Base-by-base conservation (phyloP, 2,888 invertebrate genomes). In the Microdon myrmicae region DNA sequence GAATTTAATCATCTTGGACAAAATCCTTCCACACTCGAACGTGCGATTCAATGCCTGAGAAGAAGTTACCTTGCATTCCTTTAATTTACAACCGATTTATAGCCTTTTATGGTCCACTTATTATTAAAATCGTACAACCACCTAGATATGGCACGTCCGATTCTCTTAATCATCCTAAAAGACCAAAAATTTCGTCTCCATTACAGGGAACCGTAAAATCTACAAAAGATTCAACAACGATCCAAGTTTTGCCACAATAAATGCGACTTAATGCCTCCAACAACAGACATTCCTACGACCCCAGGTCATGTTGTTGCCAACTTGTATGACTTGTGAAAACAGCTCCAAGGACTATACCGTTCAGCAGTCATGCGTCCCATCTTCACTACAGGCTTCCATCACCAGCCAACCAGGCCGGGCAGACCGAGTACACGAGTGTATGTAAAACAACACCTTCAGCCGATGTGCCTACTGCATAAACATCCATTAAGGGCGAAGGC, bases 401-500 rank as follows among this genome's bases (percentile, higher is more conserved):
- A 43, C 32, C 47, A 22, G 41, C 41, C 41, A 64, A 26, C 16
- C 47, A 51, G 10, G 19, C n/a, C n/a, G n/a, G n/a, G n/a, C n/a
- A n/a, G 16, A 12, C 32, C 25, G 37, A 39, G 25, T 49, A 20
- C 20, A 26, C 20, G 47, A 35, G 41, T 56, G 39, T 64, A 47
- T 43, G 43, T 45, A 32, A 38, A 64, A 56, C 58, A 64, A 58
- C 58, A 64, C 64, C 64, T 64, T 64, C 45, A 26, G 26, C 34
- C 28, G 43, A 47, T 55, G 47, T 58, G 58, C 64, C 51, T 64
- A 64, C 58, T 64, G 64, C 64, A 64, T 58, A 53, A 64, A 64
- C 64, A 64, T 58, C 58, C 64, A 64, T 64, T 64, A 64, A 64
- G 64, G 64, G 58, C 51, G 64, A 75, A 75, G 71, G 73, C 74